Evolutionary conservation across 2,113 vertebrate species (phyloP).

Genomic region (Phyllostomus hastatus): DNA sequence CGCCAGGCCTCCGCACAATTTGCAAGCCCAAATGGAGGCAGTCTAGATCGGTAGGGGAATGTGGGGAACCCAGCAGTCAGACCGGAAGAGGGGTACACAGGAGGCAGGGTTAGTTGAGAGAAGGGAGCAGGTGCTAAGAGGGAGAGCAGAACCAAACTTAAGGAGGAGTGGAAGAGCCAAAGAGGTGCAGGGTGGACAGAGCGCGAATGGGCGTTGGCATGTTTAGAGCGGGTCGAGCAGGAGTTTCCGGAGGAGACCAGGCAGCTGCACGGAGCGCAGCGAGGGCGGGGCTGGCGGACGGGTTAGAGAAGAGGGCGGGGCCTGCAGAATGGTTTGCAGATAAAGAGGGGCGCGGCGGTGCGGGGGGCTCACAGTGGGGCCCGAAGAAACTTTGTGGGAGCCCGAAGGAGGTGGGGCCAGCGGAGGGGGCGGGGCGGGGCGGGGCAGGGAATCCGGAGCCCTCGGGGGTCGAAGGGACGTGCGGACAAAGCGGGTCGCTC

Average conservation of each 20-base stretch:
- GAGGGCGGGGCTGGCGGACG: not conserved
- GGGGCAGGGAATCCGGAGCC: accelerated
- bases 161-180: not conserved
- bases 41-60: not conserved
- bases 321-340: too few relatives aligned
- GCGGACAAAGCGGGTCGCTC: not conserved
- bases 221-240: too few relatives aligned
- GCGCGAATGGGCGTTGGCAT: accelerated
- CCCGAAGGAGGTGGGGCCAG: accelerated
- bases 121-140: not conserved
- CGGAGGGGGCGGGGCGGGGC: too few relatives aligned
- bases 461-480: accelerated
- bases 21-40: not conserved
- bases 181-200: accelerated
- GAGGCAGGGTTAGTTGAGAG: not conserved
- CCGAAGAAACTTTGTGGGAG: accelerated
- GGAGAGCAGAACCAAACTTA: not conserved
- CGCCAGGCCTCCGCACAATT: not conserved
- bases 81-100: not conserved
- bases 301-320: not conserved
- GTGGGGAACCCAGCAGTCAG: not conserved
- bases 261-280: accelerated
- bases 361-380: not conserved
- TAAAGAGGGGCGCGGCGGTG: too few relatives aligned
- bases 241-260: too few relatives aligned